Percentiles rank a stretch among this genome's conserved stretches.
phyloP scores from a whole-genome alignment of 1,140 invertebrate species.

The Drosophila trapezifrons region DNA sequence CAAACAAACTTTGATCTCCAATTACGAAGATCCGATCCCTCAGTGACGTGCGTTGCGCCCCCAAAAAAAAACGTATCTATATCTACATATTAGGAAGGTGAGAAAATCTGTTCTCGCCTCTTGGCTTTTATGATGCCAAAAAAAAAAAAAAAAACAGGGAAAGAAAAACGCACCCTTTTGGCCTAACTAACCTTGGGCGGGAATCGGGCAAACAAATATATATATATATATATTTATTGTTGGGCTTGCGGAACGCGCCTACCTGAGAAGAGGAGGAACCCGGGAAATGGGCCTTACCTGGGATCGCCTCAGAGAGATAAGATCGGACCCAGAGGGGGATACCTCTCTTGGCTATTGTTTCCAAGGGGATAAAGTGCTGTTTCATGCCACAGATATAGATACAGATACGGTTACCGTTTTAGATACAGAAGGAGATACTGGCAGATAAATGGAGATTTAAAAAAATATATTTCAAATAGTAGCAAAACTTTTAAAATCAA shows the following conservation, averaged over 20 bases:
- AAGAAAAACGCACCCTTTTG: conserved; percentile 36
- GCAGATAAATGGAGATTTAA: conserved; percentile 13
- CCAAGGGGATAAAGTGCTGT: conserved; percentile 34
- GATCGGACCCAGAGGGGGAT: conserved; percentile 13
- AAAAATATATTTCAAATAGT: too few species aligned
- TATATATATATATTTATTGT: conserved; percentile 33
- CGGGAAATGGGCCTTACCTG: conserved; percentile 29
- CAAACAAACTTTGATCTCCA: conserved; percentile 51
- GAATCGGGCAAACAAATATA: conserved; percentile 29
- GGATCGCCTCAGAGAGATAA: conserved; percentile 30
- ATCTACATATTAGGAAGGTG: conserved; percentile 18
- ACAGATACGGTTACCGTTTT: conserved; percentile 1
- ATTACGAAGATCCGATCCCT: conserved; percentile 29
- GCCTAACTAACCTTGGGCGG: conserved; percentile 47
- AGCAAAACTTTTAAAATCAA: too few species aligned
- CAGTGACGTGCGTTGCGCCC: conserved; percentile 36
- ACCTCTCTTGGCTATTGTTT: conserved; percentile 23
- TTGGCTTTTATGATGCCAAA: conserved; percentile 37
- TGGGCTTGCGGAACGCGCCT: conserved; percentile 50
- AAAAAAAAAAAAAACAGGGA: background rate
- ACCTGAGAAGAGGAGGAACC: conserved; percentile 21
- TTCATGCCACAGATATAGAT: conserved; percentile 22
- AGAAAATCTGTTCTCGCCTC: conserved; percentile 43
- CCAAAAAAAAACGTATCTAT: conserved; percentile 3
- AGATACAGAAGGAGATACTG: conserved; percentile 11